Base-by-base conservation (phyloP, 1,140 invertebrate genomes). In the Epicauta chinensis region DNA sequence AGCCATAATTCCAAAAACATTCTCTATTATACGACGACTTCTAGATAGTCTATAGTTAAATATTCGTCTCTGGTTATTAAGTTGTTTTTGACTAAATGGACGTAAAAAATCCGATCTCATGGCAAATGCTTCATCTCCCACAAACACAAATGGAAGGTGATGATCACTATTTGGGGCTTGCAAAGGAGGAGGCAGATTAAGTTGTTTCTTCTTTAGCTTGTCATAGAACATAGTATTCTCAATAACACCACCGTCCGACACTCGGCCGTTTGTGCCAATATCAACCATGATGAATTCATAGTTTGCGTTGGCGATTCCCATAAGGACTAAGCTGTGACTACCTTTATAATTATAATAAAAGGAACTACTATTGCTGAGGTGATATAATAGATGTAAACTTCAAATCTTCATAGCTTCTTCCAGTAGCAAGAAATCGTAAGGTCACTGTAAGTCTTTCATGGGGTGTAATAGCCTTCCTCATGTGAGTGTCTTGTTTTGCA, bases 241-340 rank as follows among this genome's bases (percentile, higher is more conserved):
- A 17, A 72, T 56, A n/a, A 67, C 63, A 13, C 65, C 68, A 7
- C 64, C 63, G 56, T 73, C 67, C 37, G 61, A 65, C 51, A 66
- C 53, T 37, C 60, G 63, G 12, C 67, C 63, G 61, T 69, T 65
- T 29, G 58, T 55, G 4, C 72, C 68, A 37, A 70, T 42, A 60
- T 73, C 65, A 53, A 60, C 52, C 47, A 60, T 55, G 11, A 68
- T 58, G 48, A 73, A 70, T 53, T 65, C 59, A 47, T 71, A 73
- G 34, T 69, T 61, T 7, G 71, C 63, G 60, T 73, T 71, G 5
- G 58, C 65, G 29, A 69, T 43, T 12, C 70, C 72, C 29, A 69
- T 35, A n/a, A 71, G 38, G 13, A 68, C 57, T 4, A 70, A 53
- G 44, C 59, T 63, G 45, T 55, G 51, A 31, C 46, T 61, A 2